phyloP scores from a whole-genome alignment of 2,888 invertebrate species.

The Melinaea menophilus region DNA sequence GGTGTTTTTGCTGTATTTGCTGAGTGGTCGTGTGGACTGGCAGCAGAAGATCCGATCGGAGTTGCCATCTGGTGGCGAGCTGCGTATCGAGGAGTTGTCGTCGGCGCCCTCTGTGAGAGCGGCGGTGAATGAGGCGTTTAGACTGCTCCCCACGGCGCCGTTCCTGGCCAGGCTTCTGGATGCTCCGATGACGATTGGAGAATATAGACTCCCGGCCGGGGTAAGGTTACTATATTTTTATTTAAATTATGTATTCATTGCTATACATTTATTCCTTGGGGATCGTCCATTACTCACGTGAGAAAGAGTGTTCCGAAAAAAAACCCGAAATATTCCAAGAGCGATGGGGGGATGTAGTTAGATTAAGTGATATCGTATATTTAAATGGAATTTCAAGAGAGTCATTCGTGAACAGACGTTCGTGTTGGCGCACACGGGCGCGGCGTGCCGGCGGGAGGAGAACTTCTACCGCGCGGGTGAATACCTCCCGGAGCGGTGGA shows the following conservation, averaged over 20 bases:
- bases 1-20: constrained; percentile 85
- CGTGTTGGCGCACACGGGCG: constrained; percentile 88
- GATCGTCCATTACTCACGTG: no score
- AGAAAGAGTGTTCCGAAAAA: no score
- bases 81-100: constrained; percentile 78
- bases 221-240: constrained; percentile 66
- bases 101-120: constrained; percentile 87
- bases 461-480: constrained; percentile 85
- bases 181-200: constrained; percentile 82
- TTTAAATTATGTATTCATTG: neutral
- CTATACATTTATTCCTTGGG: no score
- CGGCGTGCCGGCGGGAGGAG: constrained; percentile 85
- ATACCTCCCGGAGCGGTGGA: constrained; percentile 89
- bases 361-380: no score
- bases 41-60: constrained; percentile 83
- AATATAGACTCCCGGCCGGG: constrained; percentile 83
- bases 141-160: constrained; percentile 86
- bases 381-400: neutral
- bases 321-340: no score
- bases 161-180: constrained; percentile 88
- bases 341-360: no score
- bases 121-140: constrained; percentile 86
- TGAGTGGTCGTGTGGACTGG: constrained; percentile 82
- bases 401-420: constrained; percentile 76
- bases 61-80: constrained; percentile 76